phyloP scores from a whole-genome alignment of 37 sponge, comb jelly and placozoan species.

The Aplysina aerophoba region DNA sequence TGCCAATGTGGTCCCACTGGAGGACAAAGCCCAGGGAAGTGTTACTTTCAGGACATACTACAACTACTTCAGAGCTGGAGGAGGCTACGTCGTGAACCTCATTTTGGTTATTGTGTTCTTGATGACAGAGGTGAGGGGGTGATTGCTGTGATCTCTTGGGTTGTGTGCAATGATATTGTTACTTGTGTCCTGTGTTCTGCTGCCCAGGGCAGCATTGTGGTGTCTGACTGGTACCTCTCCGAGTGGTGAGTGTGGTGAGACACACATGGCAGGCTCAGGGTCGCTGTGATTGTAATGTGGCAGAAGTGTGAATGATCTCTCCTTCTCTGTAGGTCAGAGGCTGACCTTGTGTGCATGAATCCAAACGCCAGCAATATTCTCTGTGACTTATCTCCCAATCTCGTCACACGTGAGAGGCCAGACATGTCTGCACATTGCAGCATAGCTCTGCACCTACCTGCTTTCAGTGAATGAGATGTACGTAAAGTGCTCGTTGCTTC shows the following conservation, averaged over 20 bases:
- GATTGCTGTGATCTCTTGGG: not conserved
- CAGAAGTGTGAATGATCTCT: not conserved
- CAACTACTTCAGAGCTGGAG: conserved; percentile 25
- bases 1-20: conserved; percentile 29
- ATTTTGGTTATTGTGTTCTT: conserved; percentile 36
- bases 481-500: not conserved
- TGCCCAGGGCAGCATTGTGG: conserved; percentile 44
- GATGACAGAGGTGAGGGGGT: conserved; percentile 54
- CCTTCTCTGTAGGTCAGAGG: not conserved
- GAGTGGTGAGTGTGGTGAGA: conserved; percentile 54
- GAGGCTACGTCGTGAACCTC: conserved; percentile 11
- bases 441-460: not conserved
- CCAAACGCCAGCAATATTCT: not conserved
- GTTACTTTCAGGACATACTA: conserved; percentile 30
- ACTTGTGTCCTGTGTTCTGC: not conserved
- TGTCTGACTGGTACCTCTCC: conserved; percentile 79
- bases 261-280: not conserved
- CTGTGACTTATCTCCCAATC: not conserved
- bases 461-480: not conserved
- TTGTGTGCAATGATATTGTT: not conserved
- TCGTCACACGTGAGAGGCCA: not conserved
- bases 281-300: not conserved
- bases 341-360: not conserved
- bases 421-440: not conserved
- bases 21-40: conserved; percentile 36